phyloP scores from a whole-genome alignment of 2,888 invertebrate genomes.

The Archips xylosteana region DNA sequence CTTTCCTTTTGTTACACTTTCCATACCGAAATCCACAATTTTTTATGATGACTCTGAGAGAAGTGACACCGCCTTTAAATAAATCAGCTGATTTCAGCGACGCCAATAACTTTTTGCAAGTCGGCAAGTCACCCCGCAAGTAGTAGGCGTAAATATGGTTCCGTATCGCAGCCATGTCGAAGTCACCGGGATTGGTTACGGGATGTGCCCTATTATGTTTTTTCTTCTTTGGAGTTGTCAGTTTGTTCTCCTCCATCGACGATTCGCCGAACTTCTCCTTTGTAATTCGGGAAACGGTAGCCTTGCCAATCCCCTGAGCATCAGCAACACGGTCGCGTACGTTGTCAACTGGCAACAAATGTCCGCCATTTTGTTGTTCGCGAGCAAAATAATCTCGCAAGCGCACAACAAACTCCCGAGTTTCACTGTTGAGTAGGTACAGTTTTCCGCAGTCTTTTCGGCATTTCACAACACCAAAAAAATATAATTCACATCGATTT shows the following conservation, averaged over 20 bases:
- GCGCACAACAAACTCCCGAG: too few species aligned
- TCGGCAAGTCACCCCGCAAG: conserved; percentile 4
- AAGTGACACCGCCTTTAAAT: conserved; percentile 31
- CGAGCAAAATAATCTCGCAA: too few species aligned
- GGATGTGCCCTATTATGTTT: not conserved
- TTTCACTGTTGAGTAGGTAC: too few species aligned
- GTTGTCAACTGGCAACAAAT: too few species aligned
- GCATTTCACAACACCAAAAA: too few species aligned
- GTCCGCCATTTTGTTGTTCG: too few species aligned
- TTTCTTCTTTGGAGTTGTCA: conserved; percentile 32
- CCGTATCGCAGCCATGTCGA: conserved; percentile 29
- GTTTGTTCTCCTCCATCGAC: not conserved
- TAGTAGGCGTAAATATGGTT: conserved; percentile 16
- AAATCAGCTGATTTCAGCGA: conserved; percentile 21
- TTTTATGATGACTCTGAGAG: conserved; percentile 30
- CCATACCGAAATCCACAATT: conserved; percentile 42
- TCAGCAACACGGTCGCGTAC: too few species aligned
- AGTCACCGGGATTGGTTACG: conserved; percentile 28
- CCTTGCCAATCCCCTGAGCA: too few species aligned
- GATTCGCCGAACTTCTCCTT: too few species aligned
- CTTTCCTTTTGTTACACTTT: conserved; percentile 45
- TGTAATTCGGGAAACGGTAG: too few species aligned
- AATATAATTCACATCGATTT: too few species aligned
- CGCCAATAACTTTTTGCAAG: not conserved
- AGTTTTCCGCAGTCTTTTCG: too few species aligned